Base-by-base conservation (phyloP, 2,888 invertebrate species). In the Linnaemya tessellans region DNA sequence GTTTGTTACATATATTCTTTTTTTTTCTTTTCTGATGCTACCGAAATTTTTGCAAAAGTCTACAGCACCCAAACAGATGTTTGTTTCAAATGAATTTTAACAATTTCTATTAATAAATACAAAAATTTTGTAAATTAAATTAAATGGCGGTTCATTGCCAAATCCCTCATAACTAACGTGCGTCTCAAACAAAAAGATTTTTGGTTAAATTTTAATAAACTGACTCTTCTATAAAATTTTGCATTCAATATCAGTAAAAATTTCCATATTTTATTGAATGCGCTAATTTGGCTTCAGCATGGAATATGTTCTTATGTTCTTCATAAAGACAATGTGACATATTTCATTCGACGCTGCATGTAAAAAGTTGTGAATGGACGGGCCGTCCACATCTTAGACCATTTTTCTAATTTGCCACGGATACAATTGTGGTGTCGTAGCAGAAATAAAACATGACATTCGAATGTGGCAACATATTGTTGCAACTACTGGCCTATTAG, bases 41-140 rank as follows among this genome's bases (percentile, higher is more conserved):
- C 22, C 51, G n/a, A 5, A 15, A 46, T 30, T 13, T 88, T 71
- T 87, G 87, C 88, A 86, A 85, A 87, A 88, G 49, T n/a, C 30
- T 30, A 30, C n/a, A 18, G 56, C 54, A 84, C 9, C 25, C 75
- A 43, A 18, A 8, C 20, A n/a, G 22, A 15, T 62, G 70, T 79
- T 58, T 41, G 38, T 49, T 65, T 41, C 15, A 25, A 75, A 84
- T 74, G 68, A 89, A 91, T 91, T 91, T 90, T 86, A 91, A 89
- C 89, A 91, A 91, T 91, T 90, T 89, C 89, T 89, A 89, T 90
- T 90, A 91, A 90, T 89, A 90, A 91, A 90, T 90, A 89, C 4
- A 51, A 70, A 56, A 25, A 82, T 77, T 80, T 58, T 43, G 10
- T 18, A 46, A 46, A 80, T 30, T 13, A 43, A 80, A 68, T 78